Evolutionary conservation across 2,888 invertebrate species (phyloP), one percentile per base, ranked within the genome.

Genomic region (Tenodera sinensis): DNA sequence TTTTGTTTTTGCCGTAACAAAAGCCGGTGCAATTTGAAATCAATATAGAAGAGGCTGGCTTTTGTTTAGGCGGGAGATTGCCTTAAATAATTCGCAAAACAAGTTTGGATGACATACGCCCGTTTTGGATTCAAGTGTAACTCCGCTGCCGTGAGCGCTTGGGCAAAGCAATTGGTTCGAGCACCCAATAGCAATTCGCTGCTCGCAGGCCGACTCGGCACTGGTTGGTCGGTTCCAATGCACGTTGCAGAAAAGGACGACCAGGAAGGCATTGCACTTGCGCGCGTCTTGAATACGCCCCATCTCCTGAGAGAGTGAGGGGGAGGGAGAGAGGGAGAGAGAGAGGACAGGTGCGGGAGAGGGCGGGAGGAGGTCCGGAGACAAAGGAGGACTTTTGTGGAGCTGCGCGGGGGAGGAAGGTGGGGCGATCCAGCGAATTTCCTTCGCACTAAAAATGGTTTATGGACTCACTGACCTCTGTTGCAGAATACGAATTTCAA

Each of bases 231-330:
- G 34, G 84, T 28, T 34, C 84, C 84, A 20, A 84, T 87, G 87
- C 87, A 87, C 82, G 87, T 87, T 87, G 87, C 87, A 87, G 87
- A 87, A 87, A 87, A 87, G 82, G 87, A 87, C 81, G 87, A 83
- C 87, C 81, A 87, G 87, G 30, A 87, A 30, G n/a, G 12, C 34
- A 82, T 28, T 34, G 82, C 82, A 82, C 82, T 83, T 87, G 82
- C 82, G 82, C 82, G 82, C 82, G 87, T 87, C 87, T 87, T 87
- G 87, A 82, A 81, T 30, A 82, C 81, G 82, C 82, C 87, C 87
- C 87, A 87, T 86, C 87, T n/a, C 27, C 28, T 30, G 30, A 27
- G 82, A 87, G 54, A 87, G 87, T 30, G 30, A 3, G 7, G 27
- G 82, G 3, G 20, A 34, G 83, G 83, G 28, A 86, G 86, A 81